phyloP scores from a whole-genome alignment of 2,797 vertebrate genomes.

The Acrossocheilus fasciatus region DNA sequence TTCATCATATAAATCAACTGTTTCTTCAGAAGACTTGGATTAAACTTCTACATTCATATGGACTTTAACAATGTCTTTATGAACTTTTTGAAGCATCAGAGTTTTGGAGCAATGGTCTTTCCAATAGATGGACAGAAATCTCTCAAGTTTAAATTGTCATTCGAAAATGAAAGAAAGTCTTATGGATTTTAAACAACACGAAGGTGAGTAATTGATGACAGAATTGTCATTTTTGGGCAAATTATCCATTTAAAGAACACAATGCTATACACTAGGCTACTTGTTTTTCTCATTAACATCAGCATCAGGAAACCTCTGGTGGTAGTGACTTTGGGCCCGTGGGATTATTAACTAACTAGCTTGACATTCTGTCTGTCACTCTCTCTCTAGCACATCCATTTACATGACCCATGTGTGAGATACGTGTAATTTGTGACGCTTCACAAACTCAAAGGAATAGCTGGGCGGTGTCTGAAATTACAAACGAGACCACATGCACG shows the following conservation, averaged over 20 bases:
- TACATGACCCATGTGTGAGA: constrained; percentile 26
- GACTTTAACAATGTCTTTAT: not conserved
- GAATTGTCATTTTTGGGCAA: not conserved
- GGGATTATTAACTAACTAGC: constrained; percentile 24
- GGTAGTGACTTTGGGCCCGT: not conserved
- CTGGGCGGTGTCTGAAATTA: constrained; percentile 60
- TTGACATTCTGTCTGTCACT: constrained; percentile 1
- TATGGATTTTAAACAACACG: not conserved
- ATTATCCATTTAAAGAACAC: not conserved
- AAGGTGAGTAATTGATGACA: not conserved
- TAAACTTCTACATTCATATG: not conserved
- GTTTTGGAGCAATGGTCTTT: not conserved
- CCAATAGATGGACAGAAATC: not conserved
- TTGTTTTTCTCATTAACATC: constrained; percentile 1
- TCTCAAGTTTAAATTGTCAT: not conserved
- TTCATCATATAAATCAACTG: not conserved
- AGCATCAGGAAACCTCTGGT: not conserved
- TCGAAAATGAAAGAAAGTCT: not conserved
- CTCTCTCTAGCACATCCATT: constrained; percentile 31
- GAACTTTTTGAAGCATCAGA: not conserved
- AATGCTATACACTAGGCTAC: not conserved
- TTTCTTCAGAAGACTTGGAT: not conserved
- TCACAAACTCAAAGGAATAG: constrained; percentile 19
- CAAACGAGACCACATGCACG: constrained; percentile 51
- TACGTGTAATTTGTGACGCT: constrained; percentile 29